Conservation (phyloP, 2,797 vertebrate genomes). For the Sebastiscus albofasciatus region DNA sequence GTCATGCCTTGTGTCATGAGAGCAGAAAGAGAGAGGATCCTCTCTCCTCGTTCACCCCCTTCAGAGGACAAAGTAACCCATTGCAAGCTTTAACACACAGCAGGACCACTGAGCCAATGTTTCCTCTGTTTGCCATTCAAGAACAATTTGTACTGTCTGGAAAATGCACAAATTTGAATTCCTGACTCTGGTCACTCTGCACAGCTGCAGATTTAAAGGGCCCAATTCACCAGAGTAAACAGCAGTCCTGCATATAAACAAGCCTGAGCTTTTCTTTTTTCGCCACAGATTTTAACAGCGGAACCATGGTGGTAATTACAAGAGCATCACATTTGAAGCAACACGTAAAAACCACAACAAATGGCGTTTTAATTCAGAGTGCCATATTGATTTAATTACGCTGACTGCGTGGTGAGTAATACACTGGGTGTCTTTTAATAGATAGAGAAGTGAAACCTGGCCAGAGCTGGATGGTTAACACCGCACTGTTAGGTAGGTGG, state of each 20-base stretch:
- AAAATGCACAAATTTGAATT: slow-evolving; percentile 72
- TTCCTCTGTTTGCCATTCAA: slow-evolving; percentile 60
- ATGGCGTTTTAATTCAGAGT: slow-evolving; percentile 31
- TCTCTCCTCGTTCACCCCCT: slow-evolving; percentile 28
- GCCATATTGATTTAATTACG: slow-evolving; percentile 47
- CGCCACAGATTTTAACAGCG: slow-evolving; percentile 38
- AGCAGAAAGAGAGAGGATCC: slow-evolving; percentile 13
- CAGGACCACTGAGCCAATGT: slow-evolving; percentile 56
- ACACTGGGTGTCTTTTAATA: slow-evolving; percentile 57
- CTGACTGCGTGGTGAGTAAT: slow-evolving; percentile 33
- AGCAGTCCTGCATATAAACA: slow-evolving; percentile 67
- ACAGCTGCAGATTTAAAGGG: slow-evolving; percentile 76
- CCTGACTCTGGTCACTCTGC: slow-evolving; percentile 70
- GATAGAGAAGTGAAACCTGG: slow-evolving; percentile 48
- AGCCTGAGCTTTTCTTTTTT: slow-evolving; percentile 31
- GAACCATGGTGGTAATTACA: slow-evolving; percentile 47
- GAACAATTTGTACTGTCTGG: slow-evolving; percentile 76
- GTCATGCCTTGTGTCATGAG: slow-evolving; percentile 3
- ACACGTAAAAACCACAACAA: slow-evolving; percentile 53
- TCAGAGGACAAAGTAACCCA: slow-evolving; percentile 47
- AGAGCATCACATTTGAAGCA: slow-evolving; percentile 42
- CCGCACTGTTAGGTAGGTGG: slow-evolving; percentile 58
- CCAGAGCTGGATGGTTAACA: slow-evolving; percentile 35
- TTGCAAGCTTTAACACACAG: slow-evolving; percentile 43
- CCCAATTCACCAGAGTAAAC: slow-evolving; percentile 67